Conservation (phyloP, 2,113 vertebrate species). For the Dermatemys mawii region DNA sequence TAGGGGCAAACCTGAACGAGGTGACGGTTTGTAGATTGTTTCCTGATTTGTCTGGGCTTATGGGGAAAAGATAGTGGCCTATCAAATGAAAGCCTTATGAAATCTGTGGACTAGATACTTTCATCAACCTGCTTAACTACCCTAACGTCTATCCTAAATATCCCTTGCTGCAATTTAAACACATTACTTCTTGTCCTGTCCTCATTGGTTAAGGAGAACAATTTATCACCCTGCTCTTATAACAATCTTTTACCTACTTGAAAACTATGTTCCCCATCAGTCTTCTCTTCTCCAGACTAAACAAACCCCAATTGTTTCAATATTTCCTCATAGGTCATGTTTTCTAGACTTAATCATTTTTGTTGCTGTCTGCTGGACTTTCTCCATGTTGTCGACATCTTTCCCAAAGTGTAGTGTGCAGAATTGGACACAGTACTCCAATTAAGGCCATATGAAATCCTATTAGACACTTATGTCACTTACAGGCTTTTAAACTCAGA, state of each 20-base stretch:
- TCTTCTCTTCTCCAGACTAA: neutral
- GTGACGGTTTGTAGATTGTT: neutral
- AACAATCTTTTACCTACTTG: neutral
- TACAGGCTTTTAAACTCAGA: neutral
- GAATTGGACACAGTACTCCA: neutral
- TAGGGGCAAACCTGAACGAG: neutral
- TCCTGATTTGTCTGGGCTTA: neutral
- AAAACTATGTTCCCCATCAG: neutral
- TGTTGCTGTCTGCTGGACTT: neutral
- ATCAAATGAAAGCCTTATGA: neutral
- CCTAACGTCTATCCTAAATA: neutral
- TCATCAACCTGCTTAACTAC: neutral
- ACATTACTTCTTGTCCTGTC: neutral
- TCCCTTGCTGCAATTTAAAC: neutral
- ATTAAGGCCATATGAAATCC: neutral
- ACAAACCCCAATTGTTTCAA: neutral
- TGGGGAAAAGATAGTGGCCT: neutral
- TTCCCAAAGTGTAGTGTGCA: neutral
- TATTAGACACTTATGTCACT: neutral
- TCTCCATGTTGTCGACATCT: neutral
- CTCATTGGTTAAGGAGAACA: neutral
- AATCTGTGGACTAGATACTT: neutral
- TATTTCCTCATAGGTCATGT: neutral
- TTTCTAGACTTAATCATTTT: neutral
- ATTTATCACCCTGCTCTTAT: neutral